Percentiles rank a stretch among this genome's conserved stretches.
Evolutionary conservation across 2,797 vertebrate species (phyloP).

Genomic region (Oryzias dopingdopingensis): DNA sequence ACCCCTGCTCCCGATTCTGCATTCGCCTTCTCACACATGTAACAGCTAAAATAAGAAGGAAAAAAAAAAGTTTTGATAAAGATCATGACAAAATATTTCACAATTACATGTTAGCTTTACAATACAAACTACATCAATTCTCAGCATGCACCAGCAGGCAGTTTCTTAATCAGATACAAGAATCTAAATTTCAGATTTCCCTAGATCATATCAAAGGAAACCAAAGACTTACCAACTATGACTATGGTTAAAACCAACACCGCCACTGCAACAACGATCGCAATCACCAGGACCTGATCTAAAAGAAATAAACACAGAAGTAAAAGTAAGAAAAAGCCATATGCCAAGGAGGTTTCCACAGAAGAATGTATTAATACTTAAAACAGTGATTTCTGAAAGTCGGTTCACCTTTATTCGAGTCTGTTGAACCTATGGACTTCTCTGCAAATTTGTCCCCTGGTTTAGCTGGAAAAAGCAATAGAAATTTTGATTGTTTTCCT

Average conservation of each 20-base stretch:
- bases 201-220: slow-evolving; percentile 1
- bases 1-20: slow-evolving; percentile 72
- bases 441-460: neutral
- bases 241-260: slow-evolving; percentile 54
- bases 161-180: slow-evolving; percentile 24
- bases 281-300: slow-evolving; percentile 58
- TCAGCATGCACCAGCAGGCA: slow-evolving; percentile 5
- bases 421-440: slow-evolving; percentile 12
- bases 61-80: slow-evolving; percentile 28
- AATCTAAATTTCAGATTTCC: slow-evolving; percentile 25
- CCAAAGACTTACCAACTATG: slow-evolving; percentile 61
- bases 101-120: slow-evolving; percentile 44
- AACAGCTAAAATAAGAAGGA: slow-evolving; percentile 42
- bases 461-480: no score
- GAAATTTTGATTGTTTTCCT: no score
- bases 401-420: slow-evolving; percentile 25
- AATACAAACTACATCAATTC: slow-evolving; percentile 22
- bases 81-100: slow-evolving; percentile 42
- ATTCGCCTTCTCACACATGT: slow-evolving; percentile 65
- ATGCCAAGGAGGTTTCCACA: neutral
- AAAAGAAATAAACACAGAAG: slow-evolving; percentile 8
- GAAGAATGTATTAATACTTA: neutral
- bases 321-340: neutral
- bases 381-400: neutral
- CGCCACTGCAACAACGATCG: slow-evolving; percentile 59